phyloP scores from a whole-genome alignment of 2,888 invertebrate species.

The Trichopoda pennipes region DNA sequence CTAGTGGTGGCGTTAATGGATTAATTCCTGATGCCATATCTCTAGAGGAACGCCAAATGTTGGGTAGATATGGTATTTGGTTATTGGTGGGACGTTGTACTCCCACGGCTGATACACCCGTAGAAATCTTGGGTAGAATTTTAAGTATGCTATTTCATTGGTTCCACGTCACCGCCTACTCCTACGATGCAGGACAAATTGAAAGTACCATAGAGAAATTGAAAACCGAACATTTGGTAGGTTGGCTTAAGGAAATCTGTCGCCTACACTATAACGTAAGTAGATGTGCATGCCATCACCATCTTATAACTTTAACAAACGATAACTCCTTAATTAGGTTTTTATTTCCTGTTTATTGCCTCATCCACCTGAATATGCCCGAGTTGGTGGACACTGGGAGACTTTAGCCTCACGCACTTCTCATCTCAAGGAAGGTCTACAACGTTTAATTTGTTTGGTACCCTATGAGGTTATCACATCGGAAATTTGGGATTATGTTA shows the following conservation, averaged over 20 bases:
- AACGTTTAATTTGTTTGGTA: constrained; percentile 95
- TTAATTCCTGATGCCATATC: constrained; percentile 84
- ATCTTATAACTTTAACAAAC: background rate
- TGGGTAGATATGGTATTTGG: constrained; percentile 98
- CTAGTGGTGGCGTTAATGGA: constrained; percentile 43
- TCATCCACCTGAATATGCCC: constrained; percentile 96
- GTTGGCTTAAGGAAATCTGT: constrained; percentile 93
- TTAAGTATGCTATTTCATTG: constrained; percentile 98
- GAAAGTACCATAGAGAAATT: constrained; percentile 95
- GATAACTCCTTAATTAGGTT: constrained; percentile 68
- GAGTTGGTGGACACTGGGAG: constrained; percentile 98
- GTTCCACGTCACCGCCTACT: constrained; percentile 99
- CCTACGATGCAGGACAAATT: constrained; percentile 91
- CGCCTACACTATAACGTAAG: constrained; percentile 89
- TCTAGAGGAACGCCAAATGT: constrained; percentile 92
- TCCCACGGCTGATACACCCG: constrained; percentile 88
- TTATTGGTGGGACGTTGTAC: constrained; percentile 95
- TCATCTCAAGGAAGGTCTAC: constrained; percentile 96
- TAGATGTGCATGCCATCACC: background rate
- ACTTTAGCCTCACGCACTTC: constrained; percentile 92
- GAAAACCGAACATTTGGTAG: constrained; percentile 95
- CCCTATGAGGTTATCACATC: constrained; percentile 98
- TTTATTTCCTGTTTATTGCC: constrained; percentile 96
- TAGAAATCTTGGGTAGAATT: constrained; percentile 92
- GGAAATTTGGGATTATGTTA: constrained; percentile 98